Evolutionary conservation across 1,140 invertebrate species (phyloP).

Genomic region (Luehdorfia chinensis): DNA sequence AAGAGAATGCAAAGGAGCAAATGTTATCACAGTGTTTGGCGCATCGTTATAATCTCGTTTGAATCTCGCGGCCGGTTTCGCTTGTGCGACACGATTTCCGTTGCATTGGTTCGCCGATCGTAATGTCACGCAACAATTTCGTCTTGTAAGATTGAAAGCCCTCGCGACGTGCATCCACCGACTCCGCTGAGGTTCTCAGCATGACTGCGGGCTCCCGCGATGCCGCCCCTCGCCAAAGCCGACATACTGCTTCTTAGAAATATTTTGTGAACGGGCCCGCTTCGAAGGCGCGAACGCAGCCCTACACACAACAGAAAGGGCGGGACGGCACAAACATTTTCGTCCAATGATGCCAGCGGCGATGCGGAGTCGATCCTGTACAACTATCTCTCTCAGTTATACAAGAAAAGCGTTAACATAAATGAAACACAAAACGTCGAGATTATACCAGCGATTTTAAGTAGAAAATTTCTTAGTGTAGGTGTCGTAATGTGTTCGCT

Average conservation of each 20-base stretch:
- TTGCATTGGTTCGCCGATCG: constrained; percentile 53
- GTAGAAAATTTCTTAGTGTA: constrained; percentile 68
- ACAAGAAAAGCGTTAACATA: not conserved
- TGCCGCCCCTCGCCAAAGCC: constrained; percentile 64
- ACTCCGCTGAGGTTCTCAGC: constrained; percentile 70
- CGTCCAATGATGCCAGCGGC: constrained; percentile 49
- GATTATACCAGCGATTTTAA: constrained; percentile 24
- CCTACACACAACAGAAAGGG: constrained; percentile 49
- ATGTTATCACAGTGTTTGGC: constrained; percentile 58
- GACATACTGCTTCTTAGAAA: constrained; percentile 69
- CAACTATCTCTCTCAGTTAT: constrained; percentile 37
- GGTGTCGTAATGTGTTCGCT: constrained; percentile 66
- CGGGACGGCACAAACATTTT: constrained; percentile 55
- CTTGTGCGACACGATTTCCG: constrained; percentile 23
- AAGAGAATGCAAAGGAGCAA: constrained; percentile 40
- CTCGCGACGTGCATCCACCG: constrained; percentile 66
- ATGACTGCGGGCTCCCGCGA: constrained; percentile 73
- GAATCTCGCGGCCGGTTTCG: constrained; percentile 28
- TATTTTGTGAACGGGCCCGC: constrained; percentile 46
- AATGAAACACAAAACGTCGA: constrained; percentile 33
- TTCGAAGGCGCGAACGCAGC: constrained; percentile 56
- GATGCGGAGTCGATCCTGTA: constrained; percentile 20
- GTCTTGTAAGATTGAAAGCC: constrained; percentile 53
- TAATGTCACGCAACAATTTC: constrained; percentile 61
- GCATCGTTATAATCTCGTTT: constrained; percentile 58